phyloP scores from a whole-genome alignment of 2,113 vertebrate genomes.

The Burhinus oedicnemus region DNA sequence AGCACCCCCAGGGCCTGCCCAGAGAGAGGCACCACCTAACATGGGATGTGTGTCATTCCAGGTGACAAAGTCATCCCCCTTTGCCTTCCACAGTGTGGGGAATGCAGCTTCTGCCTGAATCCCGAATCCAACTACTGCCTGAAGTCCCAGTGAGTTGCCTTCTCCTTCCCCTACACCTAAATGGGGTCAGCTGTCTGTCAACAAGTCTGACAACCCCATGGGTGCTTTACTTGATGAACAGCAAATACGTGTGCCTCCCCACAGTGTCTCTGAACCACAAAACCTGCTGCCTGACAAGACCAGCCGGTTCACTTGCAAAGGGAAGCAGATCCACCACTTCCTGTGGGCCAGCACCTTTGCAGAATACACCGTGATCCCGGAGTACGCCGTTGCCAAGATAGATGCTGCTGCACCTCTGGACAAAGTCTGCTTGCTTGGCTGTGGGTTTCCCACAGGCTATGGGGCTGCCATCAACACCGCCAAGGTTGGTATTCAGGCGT shows the following conservation, averaged over 20 bases:
- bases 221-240: neutral
- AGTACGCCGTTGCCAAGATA: slow-evolving; percentile 77
- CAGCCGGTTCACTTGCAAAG: slow-evolving; percentile 81
- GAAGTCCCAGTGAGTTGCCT: slow-evolving; percentile 74
- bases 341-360: slow-evolving; percentile 84
- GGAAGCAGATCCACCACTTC: slow-evolving; percentile 80
- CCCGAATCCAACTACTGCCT: slow-evolving; percentile 83
- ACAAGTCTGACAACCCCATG: neutral
- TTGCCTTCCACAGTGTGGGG: slow-evolving; percentile 79
- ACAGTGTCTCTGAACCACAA: neutral
- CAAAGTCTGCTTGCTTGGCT: slow-evolving; percentile 82
- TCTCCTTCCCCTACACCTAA: neutral
- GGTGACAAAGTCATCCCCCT: slow-evolving; percentile 88
- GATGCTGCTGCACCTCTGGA: slow-evolving; percentile 80
- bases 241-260: neutral
- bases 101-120: slow-evolving; percentile 81
- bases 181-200: neutral
- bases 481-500: slow-evolving; percentile 55
- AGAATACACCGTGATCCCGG: slow-evolving; percentile 84
- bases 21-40: neutral
- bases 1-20: neutral
- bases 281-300: slow-evolving; percentile 67
- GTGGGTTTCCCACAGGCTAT: slow-evolving; percentile 84
- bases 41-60: neutral
- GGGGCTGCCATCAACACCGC: slow-evolving; percentile 85